Conservation (phyloP, 2,888 invertebrate species). For the Craniophora ligustri region DNA sequence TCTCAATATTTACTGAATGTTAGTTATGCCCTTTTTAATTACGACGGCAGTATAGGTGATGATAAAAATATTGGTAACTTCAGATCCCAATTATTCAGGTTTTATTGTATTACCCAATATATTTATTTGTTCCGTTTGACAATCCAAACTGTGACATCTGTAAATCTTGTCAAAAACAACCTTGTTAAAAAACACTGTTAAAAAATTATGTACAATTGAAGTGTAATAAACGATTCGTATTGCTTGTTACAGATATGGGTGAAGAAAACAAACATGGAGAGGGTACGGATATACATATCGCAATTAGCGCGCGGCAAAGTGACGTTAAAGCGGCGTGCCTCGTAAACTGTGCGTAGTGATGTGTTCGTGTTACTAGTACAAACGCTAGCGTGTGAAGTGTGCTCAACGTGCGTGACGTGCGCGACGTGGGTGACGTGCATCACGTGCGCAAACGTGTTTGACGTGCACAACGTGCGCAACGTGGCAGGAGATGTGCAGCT, state of each 20-base stretch:
- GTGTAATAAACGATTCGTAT: background rate
- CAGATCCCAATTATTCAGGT: too few relatives aligned
- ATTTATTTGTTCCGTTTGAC: too few relatives aligned
- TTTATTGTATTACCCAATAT: too few relatives aligned
- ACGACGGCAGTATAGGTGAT: too few relatives aligned
- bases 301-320: conserved; percentile 96
- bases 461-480: conserved; percentile 38
- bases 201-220: too few relatives aligned
- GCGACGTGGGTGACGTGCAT: conserved; percentile 34
- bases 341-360: conserved; percentile 77
- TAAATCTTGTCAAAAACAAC: too few relatives aligned
- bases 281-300: conserved; percentile 94
- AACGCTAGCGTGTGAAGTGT: conserved; percentile 51
- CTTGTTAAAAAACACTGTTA: too few relatives aligned
- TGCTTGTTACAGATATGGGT: conserved; percentile 94
- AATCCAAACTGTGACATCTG: too few relatives aligned
- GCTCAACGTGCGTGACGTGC: conserved; percentile 16
- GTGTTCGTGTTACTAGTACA: conserved; percentile 41
- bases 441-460: conserved; percentile 41
- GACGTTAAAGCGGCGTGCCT: conserved; percentile 95
- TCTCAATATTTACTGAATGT: too few relatives aligned
- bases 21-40: too few relatives aligned
- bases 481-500: conserved; percentile 17
- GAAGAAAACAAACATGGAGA: conserved; percentile 92
- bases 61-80: too few relatives aligned